Conservation (phyloP, 2,113 vertebrate species). For the Sebastes schlegelii region DNA sequence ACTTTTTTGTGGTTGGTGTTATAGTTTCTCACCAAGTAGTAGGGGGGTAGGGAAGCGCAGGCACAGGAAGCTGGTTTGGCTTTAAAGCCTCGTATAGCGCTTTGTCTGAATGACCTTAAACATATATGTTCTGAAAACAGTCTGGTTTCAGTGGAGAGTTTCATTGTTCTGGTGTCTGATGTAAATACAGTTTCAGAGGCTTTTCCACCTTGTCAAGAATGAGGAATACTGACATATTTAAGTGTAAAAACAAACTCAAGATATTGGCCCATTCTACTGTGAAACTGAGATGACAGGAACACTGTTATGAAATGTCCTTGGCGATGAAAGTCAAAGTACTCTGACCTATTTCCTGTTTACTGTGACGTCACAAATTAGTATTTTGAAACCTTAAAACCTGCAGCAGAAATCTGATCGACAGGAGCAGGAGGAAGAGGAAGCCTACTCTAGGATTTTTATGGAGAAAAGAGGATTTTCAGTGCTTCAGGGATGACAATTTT, state of each 20-base stretch:
- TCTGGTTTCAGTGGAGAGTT: background rate
- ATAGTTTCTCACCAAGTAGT: slow-evolving; percentile 50
- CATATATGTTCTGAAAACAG: slow-evolving; percentile 9
- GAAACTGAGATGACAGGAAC: slow-evolving; percentile 10
- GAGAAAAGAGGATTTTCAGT: background rate
- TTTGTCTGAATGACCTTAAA: slow-evolving; percentile 53
- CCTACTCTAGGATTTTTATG: background rate
- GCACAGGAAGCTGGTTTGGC: slow-evolving; percentile 57
- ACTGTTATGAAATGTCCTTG: slow-evolving; percentile 30
- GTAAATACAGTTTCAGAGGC: background rate
- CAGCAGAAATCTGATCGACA: background rate
- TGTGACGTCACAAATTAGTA: slow-evolving; percentile 3
- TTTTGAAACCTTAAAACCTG: slow-evolving; percentile 33
- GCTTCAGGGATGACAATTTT: too few relatives aligned
- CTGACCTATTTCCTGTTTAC: background rate
- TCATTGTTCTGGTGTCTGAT: slow-evolving; percentile 1
- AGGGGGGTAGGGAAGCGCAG: slow-evolving; percentile 22
- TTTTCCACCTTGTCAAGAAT: background rate
- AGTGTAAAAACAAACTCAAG: background rate
- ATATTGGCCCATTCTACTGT: background rate
- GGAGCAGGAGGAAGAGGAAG: background rate
- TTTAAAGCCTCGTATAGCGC: slow-evolving; percentile 40
- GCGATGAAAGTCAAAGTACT: background rate
- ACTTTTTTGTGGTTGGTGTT: slow-evolving; percentile 56
- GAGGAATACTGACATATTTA: background rate